Conservation (phyloP, 2,113 vertebrate genomes). For the Hucho hucho region DNA sequence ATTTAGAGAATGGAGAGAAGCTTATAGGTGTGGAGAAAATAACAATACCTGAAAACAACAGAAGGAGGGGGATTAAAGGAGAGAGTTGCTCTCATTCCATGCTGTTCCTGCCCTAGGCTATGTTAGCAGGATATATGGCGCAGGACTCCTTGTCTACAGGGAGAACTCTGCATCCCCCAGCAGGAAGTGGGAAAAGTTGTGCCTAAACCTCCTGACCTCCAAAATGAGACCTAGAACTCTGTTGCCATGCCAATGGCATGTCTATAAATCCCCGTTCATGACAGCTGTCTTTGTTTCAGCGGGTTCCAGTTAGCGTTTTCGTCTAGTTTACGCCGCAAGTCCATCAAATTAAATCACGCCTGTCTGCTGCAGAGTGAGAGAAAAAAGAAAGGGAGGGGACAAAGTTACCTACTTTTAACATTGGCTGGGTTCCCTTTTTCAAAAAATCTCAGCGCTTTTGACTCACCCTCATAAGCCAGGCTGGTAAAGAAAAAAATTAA, state of each 20-base stretch:
- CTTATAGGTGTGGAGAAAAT: too few relatives aligned
- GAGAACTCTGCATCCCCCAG: not conserved
- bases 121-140: slow-evolving; percentile 27
- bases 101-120: slow-evolving; percentile 28
- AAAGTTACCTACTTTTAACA: not conserved
- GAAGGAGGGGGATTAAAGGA: not conserved
- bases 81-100: too few relatives aligned
- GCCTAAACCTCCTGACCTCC: slow-evolving; percentile 20
- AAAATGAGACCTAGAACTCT: slow-evolving; percentile 19
- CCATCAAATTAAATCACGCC: slow-evolving; percentile 30
- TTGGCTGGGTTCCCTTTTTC: not conserved
- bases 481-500: slow-evolving; percentile 26
- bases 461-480: not conserved
- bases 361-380: slow-evolving; percentile 6
- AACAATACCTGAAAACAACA: too few relatives aligned
- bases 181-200: slow-evolving; percentile 20
- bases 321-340: slow-evolving; percentile 14
- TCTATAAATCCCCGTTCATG: slow-evolving; percentile 16
- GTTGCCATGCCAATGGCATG: slow-evolving; percentile 34
- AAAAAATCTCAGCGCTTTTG: not conserved
- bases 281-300: too few relatives aligned
- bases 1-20: too few relatives aligned
- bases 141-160: slow-evolving; percentile 19
- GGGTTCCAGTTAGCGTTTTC: slow-evolving; percentile 18
- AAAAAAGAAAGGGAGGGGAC: not conserved